Percentiles rank a stretch among this genome's conserved stretches.
These are phyloP conservation scores for Pipistrellus nathusii DNA, from an alignment of 2,797 vertebrate genomes.

Conservation along the genomic window DNA sequence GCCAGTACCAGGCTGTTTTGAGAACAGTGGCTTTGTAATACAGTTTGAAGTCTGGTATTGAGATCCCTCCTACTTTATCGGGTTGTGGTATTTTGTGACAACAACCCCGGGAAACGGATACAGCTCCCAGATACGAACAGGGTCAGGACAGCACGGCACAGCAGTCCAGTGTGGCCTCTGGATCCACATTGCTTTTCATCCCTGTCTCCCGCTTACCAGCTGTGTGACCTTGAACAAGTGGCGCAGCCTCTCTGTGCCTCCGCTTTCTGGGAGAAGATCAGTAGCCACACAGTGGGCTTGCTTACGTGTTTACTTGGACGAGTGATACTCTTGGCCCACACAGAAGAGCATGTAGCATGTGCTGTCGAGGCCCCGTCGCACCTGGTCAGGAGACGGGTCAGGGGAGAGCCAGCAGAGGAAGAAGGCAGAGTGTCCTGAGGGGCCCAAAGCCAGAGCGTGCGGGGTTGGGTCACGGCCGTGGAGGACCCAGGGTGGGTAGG, in stretches of 20 bases:
- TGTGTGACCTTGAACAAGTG: background rate
- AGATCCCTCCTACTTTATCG: too few relatives aligned
- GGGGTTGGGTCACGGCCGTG: fast-evolving
- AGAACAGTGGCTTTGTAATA: too few relatives aligned
- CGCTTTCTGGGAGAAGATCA: too few relatives aligned
- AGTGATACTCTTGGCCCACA: fast-evolving
- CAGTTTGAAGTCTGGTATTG: too few relatives aligned
- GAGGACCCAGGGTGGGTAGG: background rate
- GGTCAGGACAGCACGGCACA: fast-evolving
- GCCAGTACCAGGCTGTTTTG: too few relatives aligned
- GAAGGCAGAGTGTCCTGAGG: fast-evolving
- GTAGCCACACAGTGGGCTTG: fast-evolving
- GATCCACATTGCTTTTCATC: background rate
- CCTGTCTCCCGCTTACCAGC: background rate
- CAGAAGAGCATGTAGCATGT: fast-evolving
- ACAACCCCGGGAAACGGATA: background rate
- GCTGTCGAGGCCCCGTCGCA: fast-evolving
- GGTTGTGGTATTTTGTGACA: background rate
- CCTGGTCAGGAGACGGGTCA: background rate
- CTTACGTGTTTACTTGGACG: too few relatives aligned
- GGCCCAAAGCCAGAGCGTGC: fast-evolving
- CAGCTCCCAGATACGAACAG: fast-evolving
- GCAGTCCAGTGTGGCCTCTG: fast-evolving
- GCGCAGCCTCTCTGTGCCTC: background rate
- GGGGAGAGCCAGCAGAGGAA: background rate